Conservation (phyloP, 2,113 vertebrate species). For the Hemiprocne comata region DNA sequence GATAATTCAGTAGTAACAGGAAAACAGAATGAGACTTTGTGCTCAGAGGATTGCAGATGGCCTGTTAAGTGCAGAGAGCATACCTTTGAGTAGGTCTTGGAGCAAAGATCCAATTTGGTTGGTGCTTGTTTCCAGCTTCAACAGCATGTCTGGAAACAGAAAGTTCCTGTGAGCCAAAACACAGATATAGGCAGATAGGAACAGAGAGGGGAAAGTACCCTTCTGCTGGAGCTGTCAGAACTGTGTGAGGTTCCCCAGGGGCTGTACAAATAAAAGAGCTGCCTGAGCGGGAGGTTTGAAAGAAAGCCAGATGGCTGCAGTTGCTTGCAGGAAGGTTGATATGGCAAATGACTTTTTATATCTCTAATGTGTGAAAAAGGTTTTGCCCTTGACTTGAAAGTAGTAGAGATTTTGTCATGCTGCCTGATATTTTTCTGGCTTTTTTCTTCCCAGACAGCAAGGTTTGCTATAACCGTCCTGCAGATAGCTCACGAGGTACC, state of each 20-base stretch:
- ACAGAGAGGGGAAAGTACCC: background rate
- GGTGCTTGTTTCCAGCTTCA: conserved; percentile 32
- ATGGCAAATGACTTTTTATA: conserved; percentile 17
- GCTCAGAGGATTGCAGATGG: conserved; percentile 22
- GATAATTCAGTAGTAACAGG: background rate
- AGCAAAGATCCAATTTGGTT: background rate
- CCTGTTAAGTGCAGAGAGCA: background rate
- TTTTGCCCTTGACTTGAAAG: background rate
- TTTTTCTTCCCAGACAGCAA: background rate
- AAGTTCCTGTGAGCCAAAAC: conserved; percentile 15
- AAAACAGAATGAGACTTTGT: background rate
- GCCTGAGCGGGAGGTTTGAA: background rate
- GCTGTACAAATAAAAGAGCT: background rate
- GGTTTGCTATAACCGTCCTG: background rate
- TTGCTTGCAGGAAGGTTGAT: background rate
- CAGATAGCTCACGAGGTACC: background rate
- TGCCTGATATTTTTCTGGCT: background rate
- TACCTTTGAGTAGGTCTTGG: background rate
- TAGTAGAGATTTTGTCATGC: background rate
- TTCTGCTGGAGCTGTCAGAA: conserved; percentile 22
- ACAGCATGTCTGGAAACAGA: conserved; percentile 51
- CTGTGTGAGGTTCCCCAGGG: background rate
- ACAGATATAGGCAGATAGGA: background rate
- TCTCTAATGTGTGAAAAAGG: conserved; percentile 1
- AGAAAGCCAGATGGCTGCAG: conserved; percentile 31